Conservation (phyloP, 2,888 invertebrate species). For the Macrophya alboannulata region DNA sequence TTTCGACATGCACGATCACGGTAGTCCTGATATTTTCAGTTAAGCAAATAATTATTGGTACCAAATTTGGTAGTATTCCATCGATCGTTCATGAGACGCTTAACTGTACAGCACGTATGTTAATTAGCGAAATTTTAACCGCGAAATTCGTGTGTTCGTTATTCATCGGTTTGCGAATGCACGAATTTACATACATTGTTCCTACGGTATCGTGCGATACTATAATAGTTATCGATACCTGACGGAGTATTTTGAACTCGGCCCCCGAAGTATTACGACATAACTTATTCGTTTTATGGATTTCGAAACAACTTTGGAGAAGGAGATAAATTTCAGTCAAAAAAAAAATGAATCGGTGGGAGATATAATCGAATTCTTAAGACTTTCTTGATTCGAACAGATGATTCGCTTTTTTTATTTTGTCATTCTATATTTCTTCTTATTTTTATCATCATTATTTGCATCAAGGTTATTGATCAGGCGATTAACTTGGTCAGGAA, state of each 20-base stretch:
- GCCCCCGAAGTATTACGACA: not conserved
- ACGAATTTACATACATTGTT: not conserved
- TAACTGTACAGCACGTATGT: conserved; percentile 22
- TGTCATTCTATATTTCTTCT: not conserved
- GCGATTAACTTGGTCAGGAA: conserved; percentile 38
- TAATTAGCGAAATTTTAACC: conserved; percentile 18
- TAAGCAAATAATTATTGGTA: not conserved
- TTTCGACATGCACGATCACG: not conserved
- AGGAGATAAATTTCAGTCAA: conserved; percentile 7
- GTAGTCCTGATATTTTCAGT: not conserved
- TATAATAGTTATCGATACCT: not conserved
- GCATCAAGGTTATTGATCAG: conserved; percentile 31
- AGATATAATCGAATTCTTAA: not conserved
- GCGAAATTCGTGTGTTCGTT: not conserved
- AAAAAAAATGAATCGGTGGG: not conserved
- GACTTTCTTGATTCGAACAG: not conserved
- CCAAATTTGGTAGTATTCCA: conserved; percentile 4
- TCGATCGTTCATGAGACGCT: not conserved
- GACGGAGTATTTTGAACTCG: not conserved
- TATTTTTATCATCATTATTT: not conserved
- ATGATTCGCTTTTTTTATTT: not conserved
- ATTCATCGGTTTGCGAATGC: not conserved
- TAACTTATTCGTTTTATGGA: not conserved
- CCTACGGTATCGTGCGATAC: not conserved
- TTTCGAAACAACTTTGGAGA: not conserved